Evolutionary conservation across 2,888 invertebrate genomes (phyloP), one percentile per base, ranked within the genome.

Genomic region (Idaea aversata): DNA sequence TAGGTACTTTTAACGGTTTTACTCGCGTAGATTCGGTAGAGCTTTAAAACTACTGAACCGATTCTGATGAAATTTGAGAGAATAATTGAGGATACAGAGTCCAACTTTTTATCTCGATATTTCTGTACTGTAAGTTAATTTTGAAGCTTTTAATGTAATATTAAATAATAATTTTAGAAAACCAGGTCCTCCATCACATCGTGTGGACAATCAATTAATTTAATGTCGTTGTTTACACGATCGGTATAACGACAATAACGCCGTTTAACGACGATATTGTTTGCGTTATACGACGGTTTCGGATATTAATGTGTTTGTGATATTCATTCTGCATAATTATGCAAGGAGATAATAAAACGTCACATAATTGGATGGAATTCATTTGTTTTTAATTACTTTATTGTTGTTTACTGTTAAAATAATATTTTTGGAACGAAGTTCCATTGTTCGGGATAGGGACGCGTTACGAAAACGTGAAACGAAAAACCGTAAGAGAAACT

Each of bases 201-300:
- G 47, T 47, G 47, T 47, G 47, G 47, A 71, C 71, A 70, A 70
- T 75, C 77, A 75, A 80, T 80, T 76, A 79, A 69, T 67, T 79
- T 79, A 75, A 80, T 66, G 80, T 36, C 7, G 34, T 67, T 67
- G 74, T 75, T 76, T 75, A 75, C 76, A 57, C 62, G 34, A 34
- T 59, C 47, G 34, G 61, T 57, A 62, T 62, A 47, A 60, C 62
- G 16, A 35, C 64, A 68, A 68, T 77, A 72, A 76, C 72, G 70
- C 61, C 66, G 67, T 69, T 72, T 69, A 71, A 65, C 59, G 61
- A 59, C 64, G 77, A 69, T 69, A 66, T 66, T 72, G 70, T 74
- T 77, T 74, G 72, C 74, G 47, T 47, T 47, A 47, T 47, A 47
- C 47, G 47, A 47, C 47, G 13, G 47, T 47, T 47, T 75, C 73